Base-by-base conservation (phyloP, 2,113 vertebrate species). In the Origma solitaria region DNA sequence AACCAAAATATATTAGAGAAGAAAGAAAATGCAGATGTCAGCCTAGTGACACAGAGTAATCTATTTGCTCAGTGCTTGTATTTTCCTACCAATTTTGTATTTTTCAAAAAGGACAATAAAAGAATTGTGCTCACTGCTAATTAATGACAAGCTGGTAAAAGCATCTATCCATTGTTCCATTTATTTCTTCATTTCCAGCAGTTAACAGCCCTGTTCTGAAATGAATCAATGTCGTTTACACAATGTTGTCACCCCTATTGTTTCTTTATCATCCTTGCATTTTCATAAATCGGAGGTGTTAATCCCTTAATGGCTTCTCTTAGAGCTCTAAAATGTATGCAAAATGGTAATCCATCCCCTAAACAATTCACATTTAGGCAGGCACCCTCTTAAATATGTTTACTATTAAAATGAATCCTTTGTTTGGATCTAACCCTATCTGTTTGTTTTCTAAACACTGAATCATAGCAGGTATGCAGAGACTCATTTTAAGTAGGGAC, bases 221-320 rank as follows among this genome's bases (percentile, higher is more conserved):
- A 96, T 99, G 98, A 99, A 99, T 99, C 98, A 98, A 97, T 97
- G 98, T 98, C 98, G 98, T 98, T 98, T 98, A 98, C 98, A 98
- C 98, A 98, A 97, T 98, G 98, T 96, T 97, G 98, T 98, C 98
- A 98, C 96, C 96, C 95, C 97, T 97, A 98, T 99, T 98, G 98
- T 98, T 98, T 98, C 98, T 98, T 99, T 99, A 99, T 99, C 98
- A 99, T 98, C 95, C 97, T 97, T 94, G 97, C 97, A 99, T 99
- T 99, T 99, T 99, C 98, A 99, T 99, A 99, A 99, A 99, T 99
- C 97, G 98, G 98, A 98, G 98, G 98, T 98, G 98, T 98, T 99
- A 99, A 99, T 99, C 98, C 98, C 97, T 97, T 97, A 98, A 98
- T 97, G 97, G 97, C 95, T 98, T 98, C 97, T 98, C 96, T 97